Evolutionary conservation across 2,113 vertebrate genomes (phyloP), one percentile per base, ranked within the genome.

Genomic region (Microcebus griseorufus): DNA sequence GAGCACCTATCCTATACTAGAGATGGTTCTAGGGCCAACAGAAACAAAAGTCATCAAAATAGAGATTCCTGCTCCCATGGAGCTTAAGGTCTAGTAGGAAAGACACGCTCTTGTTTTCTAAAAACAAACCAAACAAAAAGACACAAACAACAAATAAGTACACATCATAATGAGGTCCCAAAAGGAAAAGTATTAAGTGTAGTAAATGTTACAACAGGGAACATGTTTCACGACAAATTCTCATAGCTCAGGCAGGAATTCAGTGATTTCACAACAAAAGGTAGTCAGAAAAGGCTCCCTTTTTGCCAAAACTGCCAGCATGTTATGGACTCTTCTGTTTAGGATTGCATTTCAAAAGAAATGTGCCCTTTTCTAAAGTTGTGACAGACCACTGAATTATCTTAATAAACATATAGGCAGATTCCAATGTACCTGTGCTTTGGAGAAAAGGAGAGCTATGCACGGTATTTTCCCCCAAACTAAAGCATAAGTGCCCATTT

Each of bases 221-320:
- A 51, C 13, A 37, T 72, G 29, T 18, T 91, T 84, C 51, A 82
- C 1, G 14, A 92, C 55, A 91, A 96, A 79, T 81, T 96, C 9
- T 95, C 39, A 37, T 23, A 80, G 64, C 13, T 78, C 53, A 79
- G 69, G 42, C 12, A 90, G 27, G 42, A 87, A 86, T 83, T 95
- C 23, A 88, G 22, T 55, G 27, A 34, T 53, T 93, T 90, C 67
- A 45, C 60, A 92, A 90, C 23, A 64, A 81, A 95, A 96, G 13
- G 16, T 83, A 92, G 42, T 45, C 60, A 90, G 90, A 81, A 93
- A 87, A 88, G 72, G 1, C 42, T 90, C 67, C 81, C 34, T 55
- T 34, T 89, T 93, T 45, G n/a, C 22, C 62, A 94, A 91, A 3
- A 45, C 23, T 88, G 55, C 42, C 16, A 67, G 17, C 14, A 45